phyloP scores from a whole-genome alignment of 2,113 vertebrate species.

The Syngnathoides biaculeatus region DNA sequence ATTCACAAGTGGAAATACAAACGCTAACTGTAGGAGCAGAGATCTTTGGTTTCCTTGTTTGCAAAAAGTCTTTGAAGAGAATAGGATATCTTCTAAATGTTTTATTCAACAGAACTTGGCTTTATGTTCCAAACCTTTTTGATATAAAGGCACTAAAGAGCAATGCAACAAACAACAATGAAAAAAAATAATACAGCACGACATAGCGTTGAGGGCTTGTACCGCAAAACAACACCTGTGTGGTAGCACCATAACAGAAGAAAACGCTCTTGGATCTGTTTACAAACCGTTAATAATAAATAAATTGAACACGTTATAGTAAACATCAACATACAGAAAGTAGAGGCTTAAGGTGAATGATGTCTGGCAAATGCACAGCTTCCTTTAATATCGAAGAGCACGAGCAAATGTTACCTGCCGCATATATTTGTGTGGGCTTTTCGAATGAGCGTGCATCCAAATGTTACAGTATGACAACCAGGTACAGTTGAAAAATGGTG shows the following conservation, averaged over 20 bases:
- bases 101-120: constrained; percentile 54
- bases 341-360: no score
- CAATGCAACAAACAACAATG: constrained; percentile 10
- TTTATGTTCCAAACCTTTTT: constrained; percentile 32
- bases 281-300: no score
- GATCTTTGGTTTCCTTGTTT: constrained; percentile 24
- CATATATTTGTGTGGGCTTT: no score
- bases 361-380: no score
- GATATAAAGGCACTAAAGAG: constrained; percentile 30
- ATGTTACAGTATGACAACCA: no score
- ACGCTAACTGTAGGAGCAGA: constrained; percentile 16
- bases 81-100: constrained; percentile 47
- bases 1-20: constrained; percentile 19
- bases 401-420: no score
- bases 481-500: no score
- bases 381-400: no score
- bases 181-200: neutral
- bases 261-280: no score
- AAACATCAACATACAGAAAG: no score
- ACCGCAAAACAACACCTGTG: constrained; percentile 13
- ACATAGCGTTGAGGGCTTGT: constrained; percentile 9
- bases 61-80: constrained; percentile 30
- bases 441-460: no score
- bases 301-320: neutral
- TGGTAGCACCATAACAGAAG: no score